These are phyloP conservation scores for Graptemys geographica DNA, from an alignment of 2,797 vertebrate genomes.

Conservation along the genomic window DNA sequence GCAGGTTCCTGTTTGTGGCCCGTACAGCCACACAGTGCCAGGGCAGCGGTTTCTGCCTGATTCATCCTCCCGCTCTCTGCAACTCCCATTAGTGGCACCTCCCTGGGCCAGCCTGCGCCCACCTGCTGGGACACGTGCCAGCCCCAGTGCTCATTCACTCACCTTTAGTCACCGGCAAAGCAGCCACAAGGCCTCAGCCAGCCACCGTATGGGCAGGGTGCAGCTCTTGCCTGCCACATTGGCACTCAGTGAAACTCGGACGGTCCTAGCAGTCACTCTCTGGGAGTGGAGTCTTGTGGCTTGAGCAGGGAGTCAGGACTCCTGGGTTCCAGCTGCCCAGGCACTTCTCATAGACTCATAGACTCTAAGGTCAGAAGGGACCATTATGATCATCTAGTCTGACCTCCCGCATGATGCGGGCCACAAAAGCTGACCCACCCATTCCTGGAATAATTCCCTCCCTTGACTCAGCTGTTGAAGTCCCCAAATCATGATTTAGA, in stretches of 20 bases:
- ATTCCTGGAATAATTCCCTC: no score
- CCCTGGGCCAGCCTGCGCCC: not conserved
- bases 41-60: not conserved
- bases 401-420: no score
- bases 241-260: not conserved
- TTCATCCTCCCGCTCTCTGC: not conserved
- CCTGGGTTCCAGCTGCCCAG: not conserved
- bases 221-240: not conserved
- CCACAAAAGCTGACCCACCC: no score
- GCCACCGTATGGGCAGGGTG: fast-evolving
- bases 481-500: no score
- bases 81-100: not conserved
- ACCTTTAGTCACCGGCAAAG: not conserved
- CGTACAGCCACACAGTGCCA: not conserved
- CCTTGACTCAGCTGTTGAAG: no score
- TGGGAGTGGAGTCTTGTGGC: not conserved
- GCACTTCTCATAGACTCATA: no score
- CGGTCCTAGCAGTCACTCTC: not conserved
- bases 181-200: not conserved
- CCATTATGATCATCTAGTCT: no score
- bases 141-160: not conserved
- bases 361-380: no score
- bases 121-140: not conserved
- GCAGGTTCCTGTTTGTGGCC: not conserved
- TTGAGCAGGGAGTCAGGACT: not conserved